Conservation (phyloP, 2,113 vertebrate genomes). For the Gavialis gangeticus region DNA sequence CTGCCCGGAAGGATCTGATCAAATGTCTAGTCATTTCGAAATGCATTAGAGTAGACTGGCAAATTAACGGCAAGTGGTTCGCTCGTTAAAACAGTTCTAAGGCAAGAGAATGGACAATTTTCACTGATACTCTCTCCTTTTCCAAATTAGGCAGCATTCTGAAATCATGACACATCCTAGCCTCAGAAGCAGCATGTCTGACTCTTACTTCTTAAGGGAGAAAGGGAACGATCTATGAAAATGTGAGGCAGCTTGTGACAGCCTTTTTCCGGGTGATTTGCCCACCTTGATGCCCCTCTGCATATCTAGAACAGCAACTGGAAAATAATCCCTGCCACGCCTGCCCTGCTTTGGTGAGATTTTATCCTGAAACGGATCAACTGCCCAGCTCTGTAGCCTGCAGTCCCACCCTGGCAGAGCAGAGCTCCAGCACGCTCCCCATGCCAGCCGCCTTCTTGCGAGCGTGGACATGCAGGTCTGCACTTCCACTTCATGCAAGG, state of each 20-base stretch:
- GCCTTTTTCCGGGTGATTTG: neutral
- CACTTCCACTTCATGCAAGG: neutral
- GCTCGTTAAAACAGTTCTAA: constrained; percentile 18
- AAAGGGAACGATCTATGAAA: too few relatives aligned
- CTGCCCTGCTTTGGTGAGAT: neutral
- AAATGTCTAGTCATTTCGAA: constrained; percentile 50
- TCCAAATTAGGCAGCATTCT: constrained; percentile 73
- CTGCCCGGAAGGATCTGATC: constrained; percentile 37
- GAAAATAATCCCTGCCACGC: neutral
- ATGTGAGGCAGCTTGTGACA: neutral
- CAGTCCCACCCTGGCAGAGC: fast-evolving
- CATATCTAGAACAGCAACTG: neutral
- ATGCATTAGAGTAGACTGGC: constrained; percentile 51
- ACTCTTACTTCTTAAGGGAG: neutral
- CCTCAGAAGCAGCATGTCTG: neutral
- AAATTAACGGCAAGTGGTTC: neutral
- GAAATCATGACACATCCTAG: constrained; percentile 54
- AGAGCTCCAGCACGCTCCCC: fast-evolving
- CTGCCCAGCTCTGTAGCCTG: neutral
- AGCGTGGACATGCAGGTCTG: neutral
- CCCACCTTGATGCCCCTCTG: neutral
- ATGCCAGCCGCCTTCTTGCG: neutral
- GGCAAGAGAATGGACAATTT: constrained; percentile 56
- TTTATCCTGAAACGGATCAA: constrained; percentile 21
- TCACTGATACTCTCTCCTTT: constrained; percentile 47